These are phyloP conservation scores for Bungarus multicinctus DNA, from an alignment of 2,113 vertebrate genomes.

Conservation along the genomic window DNA sequence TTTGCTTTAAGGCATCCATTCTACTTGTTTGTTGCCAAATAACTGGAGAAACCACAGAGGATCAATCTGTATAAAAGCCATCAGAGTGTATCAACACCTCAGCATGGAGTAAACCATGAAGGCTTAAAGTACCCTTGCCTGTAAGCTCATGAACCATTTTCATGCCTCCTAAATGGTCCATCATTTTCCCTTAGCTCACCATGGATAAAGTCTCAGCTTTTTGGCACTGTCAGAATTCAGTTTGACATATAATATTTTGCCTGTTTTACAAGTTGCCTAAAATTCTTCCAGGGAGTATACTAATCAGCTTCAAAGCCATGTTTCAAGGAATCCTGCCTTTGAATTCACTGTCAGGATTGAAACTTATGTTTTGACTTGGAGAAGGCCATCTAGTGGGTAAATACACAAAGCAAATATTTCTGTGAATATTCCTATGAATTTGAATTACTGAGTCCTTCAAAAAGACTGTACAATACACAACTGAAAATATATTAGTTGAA, in stretches of 20 bases:
- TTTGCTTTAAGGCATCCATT: background rate
- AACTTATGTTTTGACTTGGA: background rate
- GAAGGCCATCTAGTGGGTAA: conserved; percentile 17
- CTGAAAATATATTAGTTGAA: background rate
- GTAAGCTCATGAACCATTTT: background rate
- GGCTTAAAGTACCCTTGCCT: background rate
- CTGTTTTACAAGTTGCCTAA: background rate
- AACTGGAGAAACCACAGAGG: background rate
- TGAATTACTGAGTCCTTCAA: background rate
- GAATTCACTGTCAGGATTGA: background rate
- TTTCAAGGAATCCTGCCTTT: background rate
- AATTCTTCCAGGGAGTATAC: background rate
- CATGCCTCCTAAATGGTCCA: background rate
- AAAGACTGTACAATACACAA: background rate
- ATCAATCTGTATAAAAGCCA: background rate
- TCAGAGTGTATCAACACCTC: background rate
- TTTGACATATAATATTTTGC: background rate
- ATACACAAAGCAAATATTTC: background rate
- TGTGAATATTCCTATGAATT: background rate
- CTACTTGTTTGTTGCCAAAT: background rate
- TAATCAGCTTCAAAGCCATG: background rate
- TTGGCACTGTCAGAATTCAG: background rate
- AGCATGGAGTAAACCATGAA: background rate
- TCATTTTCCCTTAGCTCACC: background rate
- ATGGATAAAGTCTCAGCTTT: background rate